A percentile compares a stretch with the other conserved stretches of the same genome.
Evolutionary conservation across 2,888 invertebrate genomes (phyloP).

Genomic region (Trissoscelio sp.): DNA sequence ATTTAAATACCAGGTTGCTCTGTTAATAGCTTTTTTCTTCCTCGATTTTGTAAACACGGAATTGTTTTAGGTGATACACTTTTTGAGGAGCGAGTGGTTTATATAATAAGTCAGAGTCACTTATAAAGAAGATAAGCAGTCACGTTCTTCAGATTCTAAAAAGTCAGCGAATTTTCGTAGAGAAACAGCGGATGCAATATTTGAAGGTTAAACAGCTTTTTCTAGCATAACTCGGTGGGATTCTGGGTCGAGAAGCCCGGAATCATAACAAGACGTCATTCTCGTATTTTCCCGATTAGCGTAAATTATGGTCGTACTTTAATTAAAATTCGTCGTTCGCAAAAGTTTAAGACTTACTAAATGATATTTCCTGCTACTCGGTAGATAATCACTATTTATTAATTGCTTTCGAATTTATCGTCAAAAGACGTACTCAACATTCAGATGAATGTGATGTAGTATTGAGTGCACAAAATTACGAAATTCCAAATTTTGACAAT

Average conservation of each 20-base stretch:
- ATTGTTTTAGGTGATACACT: not conserved
- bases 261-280: slow-evolving; percentile 56
- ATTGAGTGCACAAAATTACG: not conserved
- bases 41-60: not conserved
- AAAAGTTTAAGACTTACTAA: slow-evolving; percentile 5
- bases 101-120: slow-evolving; percentile 2
- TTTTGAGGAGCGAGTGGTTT: not conserved
- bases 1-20: not conserved
- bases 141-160: slow-evolving; percentile 7
- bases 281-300: slow-evolving; percentile 66
- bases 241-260: slow-evolving; percentile 46
- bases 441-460: not conserved
- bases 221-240: slow-evolving; percentile 41
- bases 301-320: slow-evolving; percentile 70
- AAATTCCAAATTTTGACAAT: too few species aligned
- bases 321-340: slow-evolving; percentile 66
- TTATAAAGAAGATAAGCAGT: slow-evolving; percentile 2
- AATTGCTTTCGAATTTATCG: not conserved
- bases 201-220: slow-evolving; percentile 56
- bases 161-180: slow-evolving; percentile 10
- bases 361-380: slow-evolving; percentile 8
- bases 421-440: not conserved
- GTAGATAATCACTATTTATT: slow-evolving; percentile 20
- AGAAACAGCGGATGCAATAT: slow-evolving; percentile 33
- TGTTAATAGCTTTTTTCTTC: not conserved